Conservation (phyloP, 2,888 invertebrate genomes). For the Idaea dimidiata region DNA sequence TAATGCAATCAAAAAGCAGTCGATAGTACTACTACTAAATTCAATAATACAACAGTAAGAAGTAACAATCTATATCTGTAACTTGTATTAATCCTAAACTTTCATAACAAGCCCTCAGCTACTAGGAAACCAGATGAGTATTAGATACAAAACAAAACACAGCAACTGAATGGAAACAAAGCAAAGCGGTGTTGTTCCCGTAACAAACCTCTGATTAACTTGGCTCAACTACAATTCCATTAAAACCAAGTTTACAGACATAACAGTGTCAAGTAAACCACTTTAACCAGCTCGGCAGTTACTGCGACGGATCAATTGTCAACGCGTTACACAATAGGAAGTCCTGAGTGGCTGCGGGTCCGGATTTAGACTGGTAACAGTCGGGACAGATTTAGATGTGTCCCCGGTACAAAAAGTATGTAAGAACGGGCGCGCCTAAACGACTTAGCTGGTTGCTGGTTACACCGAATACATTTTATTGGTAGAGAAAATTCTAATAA, state of each 20-base stretch:
- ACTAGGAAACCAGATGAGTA: background rate
- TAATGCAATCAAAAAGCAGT: no score
- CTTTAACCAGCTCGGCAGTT: background rate
- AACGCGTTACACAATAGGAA: slow-evolving; percentile 66
- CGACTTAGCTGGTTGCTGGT: slow-evolving; percentile 40
- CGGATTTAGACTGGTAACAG: slow-evolving; percentile 67
- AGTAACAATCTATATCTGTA: background rate
- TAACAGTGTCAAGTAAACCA: background rate
- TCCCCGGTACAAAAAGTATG: slow-evolving; percentile 70
- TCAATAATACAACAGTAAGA: background rate
- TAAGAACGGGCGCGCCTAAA: slow-evolving; percentile 56
- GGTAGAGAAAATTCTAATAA: background rate
- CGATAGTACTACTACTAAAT: no score
- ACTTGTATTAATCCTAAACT: background rate
- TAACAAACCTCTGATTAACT: slow-evolving; percentile 13
- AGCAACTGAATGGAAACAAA: background rate
- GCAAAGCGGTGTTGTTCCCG: background rate
- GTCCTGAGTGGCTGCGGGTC: slow-evolving; percentile 47
- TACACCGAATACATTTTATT: slow-evolving; percentile 36
- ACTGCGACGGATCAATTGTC: slow-evolving; percentile 42
- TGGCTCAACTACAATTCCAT: background rate
- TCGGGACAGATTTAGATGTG: slow-evolving; percentile 70
- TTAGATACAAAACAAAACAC: background rate
- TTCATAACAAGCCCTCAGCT: background rate
- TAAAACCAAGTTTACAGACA: background rate